Base-by-base conservation (phyloP, 2,113 vertebrate genomes). In the Mellivora capensis region DNA sequence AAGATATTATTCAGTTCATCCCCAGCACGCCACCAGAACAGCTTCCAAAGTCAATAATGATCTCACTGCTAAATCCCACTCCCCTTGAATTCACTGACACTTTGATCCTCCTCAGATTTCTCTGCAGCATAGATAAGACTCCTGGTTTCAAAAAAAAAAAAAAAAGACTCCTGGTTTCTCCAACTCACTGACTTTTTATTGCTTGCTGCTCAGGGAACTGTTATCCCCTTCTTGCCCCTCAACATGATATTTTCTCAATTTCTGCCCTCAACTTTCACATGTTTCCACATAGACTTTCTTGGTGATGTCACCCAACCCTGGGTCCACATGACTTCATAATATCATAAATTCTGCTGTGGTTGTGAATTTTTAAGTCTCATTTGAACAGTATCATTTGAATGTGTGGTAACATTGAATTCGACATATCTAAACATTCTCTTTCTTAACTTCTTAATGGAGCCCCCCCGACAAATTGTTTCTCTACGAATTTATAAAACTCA, bases 301-400 rank as follows among this genome's bases (percentile, higher is more conserved):
- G 0, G 14, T 59, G 34, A 89, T 71, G 2, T 52, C 83, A 52
- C 49, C 29, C 29, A 54, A 59, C 59, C 52, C 67, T 87, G 5
- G 71, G 49, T 87, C 94, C 18, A 76, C 2, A 4, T 95, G 72
- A 91, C 49, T n/a, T 84, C n/a, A 31, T 84, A 85, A 59, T 79
- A 59, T 57, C 47, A 18, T 85, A 85, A 85, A 47, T 77, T 91
- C 77, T 89, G 72, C n/a, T 89, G 42, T 83, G 15, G 54, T 83
- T 87, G 94, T 91, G 39, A 97, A 86, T 54, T 91, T 95, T 72
- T 72, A 91, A 69, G 21, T 96, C 76, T 37, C 31, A 27, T 77
- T 64, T 77, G 44, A 93, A 91, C 57, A 87, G 34, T 79, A 54
- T 27, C n/a, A 80, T 25, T 91, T 72, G 90, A 90, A 61, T n/a